Evolutionary conservation across 2,888 invertebrate genomes (phyloP).

Genomic region (Stenodera caucasica): DNA sequence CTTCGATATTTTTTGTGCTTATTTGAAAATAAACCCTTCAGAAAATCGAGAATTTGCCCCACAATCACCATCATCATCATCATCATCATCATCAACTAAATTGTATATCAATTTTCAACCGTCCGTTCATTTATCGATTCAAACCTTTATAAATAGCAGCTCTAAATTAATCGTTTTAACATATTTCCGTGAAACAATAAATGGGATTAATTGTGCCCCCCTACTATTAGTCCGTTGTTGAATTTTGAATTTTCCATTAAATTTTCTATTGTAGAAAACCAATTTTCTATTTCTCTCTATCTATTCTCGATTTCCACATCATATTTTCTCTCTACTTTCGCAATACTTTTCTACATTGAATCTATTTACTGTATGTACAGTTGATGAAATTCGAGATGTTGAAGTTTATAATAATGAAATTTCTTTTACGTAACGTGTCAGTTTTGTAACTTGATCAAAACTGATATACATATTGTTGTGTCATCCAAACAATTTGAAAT

Average conservation of each 20-base stretch:
- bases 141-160: neutral
- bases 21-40: neutral
- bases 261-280: too few relatives aligned
- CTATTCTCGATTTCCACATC: too few relatives aligned
- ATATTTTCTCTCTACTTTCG: too few relatives aligned
- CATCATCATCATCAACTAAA: neutral
- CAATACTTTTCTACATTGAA: too few relatives aligned
- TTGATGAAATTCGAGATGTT: too few relatives aligned
- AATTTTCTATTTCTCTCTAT: too few relatives aligned
- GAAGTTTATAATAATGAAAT: neutral
- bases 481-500: neutral
- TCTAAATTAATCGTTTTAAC: neutral
- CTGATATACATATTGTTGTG: neutral
- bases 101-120: neutral
- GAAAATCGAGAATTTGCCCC: neutral
- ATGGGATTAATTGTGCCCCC: neutral
- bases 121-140: neutral
- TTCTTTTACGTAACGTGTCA: neutral
- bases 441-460: neutral
- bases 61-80: neutral
- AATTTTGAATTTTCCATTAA: too few relatives aligned
- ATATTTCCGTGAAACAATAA: neutral
- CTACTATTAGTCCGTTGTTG: neutral
- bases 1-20: neutral
- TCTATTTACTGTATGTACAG: too few relatives aligned